Conservation (phyloP, 1,140 invertebrate species). For the Drosophila teissieri region DNA sequence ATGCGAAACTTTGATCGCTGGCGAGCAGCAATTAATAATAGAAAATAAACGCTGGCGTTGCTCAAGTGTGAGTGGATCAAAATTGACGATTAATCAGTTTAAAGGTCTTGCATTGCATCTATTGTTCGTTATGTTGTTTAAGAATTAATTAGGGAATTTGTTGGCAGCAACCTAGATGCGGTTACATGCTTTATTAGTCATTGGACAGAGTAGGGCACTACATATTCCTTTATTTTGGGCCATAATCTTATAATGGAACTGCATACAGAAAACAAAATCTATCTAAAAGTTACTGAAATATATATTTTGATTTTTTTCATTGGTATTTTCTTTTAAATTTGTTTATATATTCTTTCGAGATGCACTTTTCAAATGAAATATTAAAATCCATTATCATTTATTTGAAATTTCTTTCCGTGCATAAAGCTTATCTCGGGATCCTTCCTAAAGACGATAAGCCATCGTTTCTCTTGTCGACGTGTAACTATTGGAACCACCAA, state of each 20-base stretch:
- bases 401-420: no score
- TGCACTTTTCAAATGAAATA: no score
- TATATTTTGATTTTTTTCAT: no score
- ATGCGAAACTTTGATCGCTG: conserved; percentile 46
- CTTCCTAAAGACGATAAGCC: conserved; percentile 49
- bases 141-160: conserved; percentile 41
- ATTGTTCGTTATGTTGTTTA: conserved; percentile 49
- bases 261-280: neutral
- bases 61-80: conserved; percentile 40
- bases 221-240: conserved; percentile 9
- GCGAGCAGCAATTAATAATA: conserved; percentile 45
- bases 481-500: conserved; percentile 7
- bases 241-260: neutral
- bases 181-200: conserved; percentile 38
- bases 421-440: conserved; percentile 27
- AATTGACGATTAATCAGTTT: conserved; percentile 71
- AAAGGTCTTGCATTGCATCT: conserved; percentile 60
- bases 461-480: conserved; percentile 39
- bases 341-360: no score
- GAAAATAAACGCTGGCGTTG: conserved; percentile 34
- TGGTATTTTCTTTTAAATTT: no score
- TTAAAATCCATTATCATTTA: no score
- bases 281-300: no score
- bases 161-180: conserved; percentile 25
- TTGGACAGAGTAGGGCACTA: conserved; percentile 8